These are phyloP conservation scores for Natator depressus DNA, from an alignment of 2,113 vertebrate genomes.

Conservation along the genomic window DNA sequence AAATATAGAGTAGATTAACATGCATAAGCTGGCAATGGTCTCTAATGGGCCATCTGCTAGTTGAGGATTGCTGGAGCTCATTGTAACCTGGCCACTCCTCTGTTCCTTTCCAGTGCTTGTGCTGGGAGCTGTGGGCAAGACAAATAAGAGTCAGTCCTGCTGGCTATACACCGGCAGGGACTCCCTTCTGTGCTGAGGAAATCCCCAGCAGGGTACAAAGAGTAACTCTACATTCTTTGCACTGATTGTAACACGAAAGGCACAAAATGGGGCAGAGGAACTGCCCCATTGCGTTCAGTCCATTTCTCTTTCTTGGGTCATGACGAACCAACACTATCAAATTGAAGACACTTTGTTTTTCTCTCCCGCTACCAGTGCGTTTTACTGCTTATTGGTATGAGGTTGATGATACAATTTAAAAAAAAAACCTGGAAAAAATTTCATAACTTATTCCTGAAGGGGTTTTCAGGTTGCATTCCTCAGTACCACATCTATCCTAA, in stretches of 20 bases:
- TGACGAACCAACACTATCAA: background rate
- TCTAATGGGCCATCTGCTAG: rapidly evolving
- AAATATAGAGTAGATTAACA: background rate
- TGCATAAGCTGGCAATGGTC: background rate
- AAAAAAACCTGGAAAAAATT: background rate
- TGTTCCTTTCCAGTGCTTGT: background rate
- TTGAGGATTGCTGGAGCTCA: background rate
- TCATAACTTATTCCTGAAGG: conserved; percentile 22
- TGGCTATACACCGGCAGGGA: background rate
- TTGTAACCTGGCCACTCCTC: rapidly evolving
- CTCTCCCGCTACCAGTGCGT: conserved; percentile 19
- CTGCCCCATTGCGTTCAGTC: background rate
- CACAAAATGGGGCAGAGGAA: background rate
- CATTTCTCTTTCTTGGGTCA: background rate
- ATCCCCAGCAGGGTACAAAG: background rate
- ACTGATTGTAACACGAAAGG: background rate
- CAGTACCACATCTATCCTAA: background rate
- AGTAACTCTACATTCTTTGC: background rate
- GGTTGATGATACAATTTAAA: background rate
- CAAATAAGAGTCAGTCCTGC: background rate
- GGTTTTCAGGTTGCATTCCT: conserved; percentile 14
- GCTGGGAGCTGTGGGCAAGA: background rate
- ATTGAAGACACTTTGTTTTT: conserved; percentile 22
- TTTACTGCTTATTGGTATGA: background rate
- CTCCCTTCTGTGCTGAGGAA: background rate